These are phyloP conservation scores for Leptopterna dolabrata DNA, from an alignment of 2,888 invertebrate species.

Conservation along the genomic window DNA sequence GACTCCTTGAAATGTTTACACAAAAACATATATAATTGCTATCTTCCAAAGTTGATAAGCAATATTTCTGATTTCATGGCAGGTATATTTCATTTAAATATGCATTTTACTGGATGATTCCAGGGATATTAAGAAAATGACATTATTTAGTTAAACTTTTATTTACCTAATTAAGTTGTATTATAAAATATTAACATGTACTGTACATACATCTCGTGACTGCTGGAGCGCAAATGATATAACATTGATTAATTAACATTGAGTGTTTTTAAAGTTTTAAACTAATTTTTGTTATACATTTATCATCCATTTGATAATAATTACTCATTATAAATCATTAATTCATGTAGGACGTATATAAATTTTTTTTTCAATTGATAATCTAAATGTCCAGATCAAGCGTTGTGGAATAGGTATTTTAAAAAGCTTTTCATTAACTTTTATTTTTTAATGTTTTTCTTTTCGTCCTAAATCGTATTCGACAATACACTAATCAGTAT, in stretches of 20 bases:
- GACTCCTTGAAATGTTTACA: no score
- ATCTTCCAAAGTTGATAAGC: no score
- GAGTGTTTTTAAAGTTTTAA: neutral
- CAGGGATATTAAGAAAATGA: neutral
- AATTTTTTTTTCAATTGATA: neutral
- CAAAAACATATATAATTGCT: no score
- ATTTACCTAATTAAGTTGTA: conserved; percentile 12
- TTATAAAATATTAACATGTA: conserved; percentile 45
- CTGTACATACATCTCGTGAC: conserved; percentile 32
- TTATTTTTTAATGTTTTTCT: neutral
- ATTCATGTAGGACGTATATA: conserved; percentile 34
- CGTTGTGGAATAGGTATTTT: neutral
- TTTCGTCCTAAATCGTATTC: neutral
- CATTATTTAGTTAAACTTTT: neutral
- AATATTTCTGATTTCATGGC: no score
- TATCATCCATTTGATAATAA: neutral
- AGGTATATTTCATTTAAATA: no score
- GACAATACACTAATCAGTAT: neutral
- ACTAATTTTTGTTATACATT: neutral
- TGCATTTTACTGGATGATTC: no score
- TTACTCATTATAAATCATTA: neutral
- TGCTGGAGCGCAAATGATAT: neutral
- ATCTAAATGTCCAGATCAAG: neutral
- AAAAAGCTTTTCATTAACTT: neutral
- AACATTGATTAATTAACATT: conserved; percentile 17